These are phyloP conservation scores for Cairina moschata DNA, from an alignment of 2,113 vertebrate species.

Conservation along the genomic window DNA sequence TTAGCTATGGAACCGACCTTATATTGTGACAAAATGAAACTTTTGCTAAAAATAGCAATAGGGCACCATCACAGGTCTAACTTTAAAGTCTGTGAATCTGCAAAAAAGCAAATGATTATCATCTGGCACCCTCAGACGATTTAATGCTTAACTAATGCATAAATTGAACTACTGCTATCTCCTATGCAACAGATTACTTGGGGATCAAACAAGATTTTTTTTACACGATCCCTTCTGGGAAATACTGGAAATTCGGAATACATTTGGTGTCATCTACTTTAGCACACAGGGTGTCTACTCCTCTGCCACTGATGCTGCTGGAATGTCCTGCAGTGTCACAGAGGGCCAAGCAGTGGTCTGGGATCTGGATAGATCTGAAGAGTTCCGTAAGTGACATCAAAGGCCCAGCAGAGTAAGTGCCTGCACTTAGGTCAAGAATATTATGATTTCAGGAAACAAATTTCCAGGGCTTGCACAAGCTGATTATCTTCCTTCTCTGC, in stretches of 20 bases:
- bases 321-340: background rate
- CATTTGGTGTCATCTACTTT: background rate
- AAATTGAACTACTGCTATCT: background rate
- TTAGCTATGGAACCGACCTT: background rate
- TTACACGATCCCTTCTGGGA: background rate
- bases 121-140: background rate
- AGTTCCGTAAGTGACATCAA: background rate
- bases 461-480: conserved; percentile 11
- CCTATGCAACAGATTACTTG: background rate
- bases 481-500: background rate
- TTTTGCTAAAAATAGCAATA: background rate
- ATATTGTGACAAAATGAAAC: background rate
- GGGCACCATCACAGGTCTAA: background rate
- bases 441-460: conserved; percentile 43
- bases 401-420: background rate
- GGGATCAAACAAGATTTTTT: background rate
- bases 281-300: background rate
- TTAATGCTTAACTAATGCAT: background rate
- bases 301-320: background rate
- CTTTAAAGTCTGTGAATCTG: too few relatives aligned
- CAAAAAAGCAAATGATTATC: background rate
- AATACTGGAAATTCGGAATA: background rate
- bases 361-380: background rate
- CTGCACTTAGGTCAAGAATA: conserved; percentile 8
- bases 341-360: background rate